Evolutionary conservation across 2,113 vertebrate genomes (phyloP), one percentile per base, ranked within the genome.

Genomic region (Trachemys scripta): DNA sequence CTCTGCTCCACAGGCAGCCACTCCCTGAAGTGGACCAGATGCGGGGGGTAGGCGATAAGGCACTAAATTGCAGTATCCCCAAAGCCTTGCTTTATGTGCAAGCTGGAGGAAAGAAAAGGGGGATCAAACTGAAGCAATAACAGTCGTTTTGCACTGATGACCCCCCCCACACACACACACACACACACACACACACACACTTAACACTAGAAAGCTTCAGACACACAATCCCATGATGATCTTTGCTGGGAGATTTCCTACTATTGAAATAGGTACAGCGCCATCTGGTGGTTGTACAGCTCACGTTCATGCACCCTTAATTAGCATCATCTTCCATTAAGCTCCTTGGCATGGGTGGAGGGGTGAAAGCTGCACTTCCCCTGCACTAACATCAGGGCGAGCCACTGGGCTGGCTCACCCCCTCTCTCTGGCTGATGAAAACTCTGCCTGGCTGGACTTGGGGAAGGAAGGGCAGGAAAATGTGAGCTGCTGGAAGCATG

Each of bases 251-350:
- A 19, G 3, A 76, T 78, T 78, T 25, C 42, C 4, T 0, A n/a
- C 56, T 22, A 27, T 75, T 91, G 50, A 16, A 19, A 75, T 79
- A 59, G 7, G 83, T 50, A 86, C 94, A 97, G 96, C 95, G 94
- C 96, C 95, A 96, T 96, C 96, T 97, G 92, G 92, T 91, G 96
- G 94, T 90, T 8, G 57, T 75, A 4, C 19, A 57, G 88, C 19
- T 96, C 4, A 0, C 38, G 42, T 47, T 20, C 49, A 2, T 9
- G 38, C 78, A 85, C 38, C 57, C 53, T 31, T 80, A 11, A 13
- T 38, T 35, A 82, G 31, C 16, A 16, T 22, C 93, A 84, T 51
- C 90, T 89, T 42, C 17, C 10, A 1, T 27, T 57, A 89, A 62
- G 53, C 75, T 65, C 0, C 29, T 5, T 0, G 5, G 6, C 16